Conservation (phyloP, 1,140 invertebrate genomes). For the Gryllus bimaculatus region DNA sequence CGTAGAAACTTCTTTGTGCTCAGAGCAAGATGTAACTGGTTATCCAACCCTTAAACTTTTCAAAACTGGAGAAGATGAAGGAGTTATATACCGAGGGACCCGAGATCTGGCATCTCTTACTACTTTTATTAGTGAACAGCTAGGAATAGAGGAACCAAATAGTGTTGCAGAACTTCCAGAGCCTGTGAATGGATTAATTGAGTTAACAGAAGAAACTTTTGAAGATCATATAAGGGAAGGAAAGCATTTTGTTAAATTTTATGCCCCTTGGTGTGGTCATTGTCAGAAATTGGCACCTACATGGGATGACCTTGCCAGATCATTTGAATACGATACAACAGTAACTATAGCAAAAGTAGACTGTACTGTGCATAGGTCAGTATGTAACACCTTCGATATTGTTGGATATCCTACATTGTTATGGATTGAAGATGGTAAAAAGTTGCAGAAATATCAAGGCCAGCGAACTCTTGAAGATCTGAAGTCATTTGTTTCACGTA, state of each 20-base stretch:
- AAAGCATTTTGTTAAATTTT: conserved; percentile 74
- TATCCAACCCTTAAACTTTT: conserved; percentile 68
- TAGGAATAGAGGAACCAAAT: conserved; percentile 37
- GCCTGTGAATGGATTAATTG: conserved; percentile 43
- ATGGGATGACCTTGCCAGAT: conserved; percentile 60
- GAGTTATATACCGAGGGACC: conserved; percentile 56
- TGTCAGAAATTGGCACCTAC: conserved; percentile 65
- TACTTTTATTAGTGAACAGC: conserved; percentile 60
- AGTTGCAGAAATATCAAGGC: conserved; percentile 66
- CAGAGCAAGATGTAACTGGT: conserved; percentile 62
- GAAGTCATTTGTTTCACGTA: conserved; percentile 52
- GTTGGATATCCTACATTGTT: conserved; percentile 70
- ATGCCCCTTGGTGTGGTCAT: conserved; percentile 77
- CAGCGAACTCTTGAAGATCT: conserved; percentile 51
- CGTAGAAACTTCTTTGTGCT: conserved; percentile 54
- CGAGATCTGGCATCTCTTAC: conserved; percentile 60
- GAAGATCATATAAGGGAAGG: conserved; percentile 51
- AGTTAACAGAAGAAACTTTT: conserved; percentile 64
- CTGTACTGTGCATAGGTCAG: conserved; percentile 52
- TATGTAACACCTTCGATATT: conserved; percentile 62
- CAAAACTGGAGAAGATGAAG: conserved; percentile 47
- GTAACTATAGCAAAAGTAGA: conserved; percentile 64
- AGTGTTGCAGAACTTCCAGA: conserved; percentile 31
- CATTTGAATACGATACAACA: conserved; percentile 43
- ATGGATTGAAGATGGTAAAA: conserved; percentile 72